Evolutionary conservation across 2,888 invertebrate genomes (phyloP), one percentile per base, ranked within the genome.

Genomic region (Phlogophora meticulosa): DNA sequence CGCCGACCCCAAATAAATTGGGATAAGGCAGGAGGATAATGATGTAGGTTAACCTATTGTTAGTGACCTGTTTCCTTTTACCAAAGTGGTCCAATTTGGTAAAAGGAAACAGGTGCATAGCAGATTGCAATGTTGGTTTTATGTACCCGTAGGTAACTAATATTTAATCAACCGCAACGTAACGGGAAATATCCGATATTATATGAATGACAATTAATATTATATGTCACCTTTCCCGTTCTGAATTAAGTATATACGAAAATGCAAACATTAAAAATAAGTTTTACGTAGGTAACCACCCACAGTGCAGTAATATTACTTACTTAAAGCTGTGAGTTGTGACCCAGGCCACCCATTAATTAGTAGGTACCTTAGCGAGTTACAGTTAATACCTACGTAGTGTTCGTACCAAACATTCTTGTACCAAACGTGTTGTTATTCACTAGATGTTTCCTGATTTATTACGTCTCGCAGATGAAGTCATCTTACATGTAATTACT

Each of bases 401-500:
- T 24, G 9, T 69, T 22, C 53, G 9, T 60, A 24, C 40, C 40
- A 46, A 11, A 28, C 24, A 58, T 66, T 60, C 32, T 42, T 17
- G 66, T 22, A 51, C 51, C 20, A 34, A 55, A 28, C 40, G 7
- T 59, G 22, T 34, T 55, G 49, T 52, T 57, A 65, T 57, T 59
- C 20, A 38, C 45, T 32, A 46, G 42, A 55, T 42, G 20, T 57
- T 69, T 69, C 56, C 42, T 73, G 28, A 46, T 57, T 46, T 57
- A 48, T 28, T 42, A 57, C 49, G 52, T 20, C 51, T 40, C 32
- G 42, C 20, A 38, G 46, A 68, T 72, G 75, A 72, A 74, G 61
- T 68, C 61, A 72, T 68, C 46, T 43, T 42, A 38, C 36, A 74
- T 56, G n/a, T 68, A 60, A 62, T 62, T 61, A 53, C 43, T 49